Evolutionary conservation across 1,140 invertebrate genomes (phyloP).

Genomic region (Matsumurasca onukii): DNA sequence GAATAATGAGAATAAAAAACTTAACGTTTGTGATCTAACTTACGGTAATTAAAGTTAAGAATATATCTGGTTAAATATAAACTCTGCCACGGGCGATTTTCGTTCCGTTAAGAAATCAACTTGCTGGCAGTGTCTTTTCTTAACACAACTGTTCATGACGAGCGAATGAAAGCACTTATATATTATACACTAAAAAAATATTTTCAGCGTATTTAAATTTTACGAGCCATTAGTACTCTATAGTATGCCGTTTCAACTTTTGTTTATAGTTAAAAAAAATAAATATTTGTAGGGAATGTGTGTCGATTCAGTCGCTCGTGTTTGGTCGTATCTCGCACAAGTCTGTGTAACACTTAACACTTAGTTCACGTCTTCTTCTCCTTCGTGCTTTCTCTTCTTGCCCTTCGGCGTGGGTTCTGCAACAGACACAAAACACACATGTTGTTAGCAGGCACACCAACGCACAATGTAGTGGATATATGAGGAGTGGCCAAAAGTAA

Average conservation of each 20-base stretch:
- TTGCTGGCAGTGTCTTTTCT: neutral
- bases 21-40: too few relatives aligned
- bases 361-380: slow-evolving; percentile 50
- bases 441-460: too few relatives aligned
- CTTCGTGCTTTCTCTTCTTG: slow-evolving; percentile 72
- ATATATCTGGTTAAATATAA: too few relatives aligned
- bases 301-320: neutral
- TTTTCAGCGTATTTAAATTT: neutral
- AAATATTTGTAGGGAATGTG: neutral
- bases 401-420: slow-evolving; percentile 59
- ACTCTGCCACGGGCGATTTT: too few relatives aligned
- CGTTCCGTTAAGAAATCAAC: too few relatives aligned
- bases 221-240: neutral
- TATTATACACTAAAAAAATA: slow-evolving; percentile 3
- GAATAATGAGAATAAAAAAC: too few relatives aligned
- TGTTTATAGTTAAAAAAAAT: neutral
- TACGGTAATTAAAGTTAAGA: too few relatives aligned
- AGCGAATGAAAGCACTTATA: neutral
- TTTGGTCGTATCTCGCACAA: neutral
- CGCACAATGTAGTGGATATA: too few relatives aligned
- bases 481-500: too few relatives aligned
- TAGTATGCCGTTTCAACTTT: neutral
- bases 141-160: neutral
- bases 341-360: slow-evolving; percentile 18
- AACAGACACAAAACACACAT: slow-evolving; percentile 40